A percentile compares a stretch with the other conserved stretches of the same genome.
Conservation (phyloP, 2,888 invertebrate genomes). For the Linyphia triangularis region DNA sequence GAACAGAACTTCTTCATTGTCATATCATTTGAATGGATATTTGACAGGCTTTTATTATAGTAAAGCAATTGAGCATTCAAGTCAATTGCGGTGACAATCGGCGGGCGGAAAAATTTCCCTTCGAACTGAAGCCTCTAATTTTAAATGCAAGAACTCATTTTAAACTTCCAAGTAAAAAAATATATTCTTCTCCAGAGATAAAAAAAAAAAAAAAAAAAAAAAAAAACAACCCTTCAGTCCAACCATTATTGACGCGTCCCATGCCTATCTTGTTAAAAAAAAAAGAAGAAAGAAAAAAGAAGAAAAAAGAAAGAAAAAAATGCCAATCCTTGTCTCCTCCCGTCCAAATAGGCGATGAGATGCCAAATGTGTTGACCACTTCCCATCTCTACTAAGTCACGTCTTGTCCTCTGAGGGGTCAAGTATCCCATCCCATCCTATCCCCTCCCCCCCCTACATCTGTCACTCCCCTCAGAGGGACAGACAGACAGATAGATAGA, state of each 20-base stretch:
- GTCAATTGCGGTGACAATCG: too few species aligned
- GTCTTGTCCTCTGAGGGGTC: constrained; percentile 70
- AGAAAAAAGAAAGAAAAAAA: background rate
- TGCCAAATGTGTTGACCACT: constrained; percentile 67
- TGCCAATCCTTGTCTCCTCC: background rate
- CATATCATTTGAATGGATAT: too few species aligned
- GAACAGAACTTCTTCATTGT: too few species aligned
- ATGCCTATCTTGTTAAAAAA: background rate
- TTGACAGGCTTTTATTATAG: too few species aligned
- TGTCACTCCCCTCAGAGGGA: constrained; percentile 36
- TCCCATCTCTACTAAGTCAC: constrained; percentile 56
- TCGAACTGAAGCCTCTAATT: too few species aligned
- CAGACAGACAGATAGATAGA: constrained; percentile 9
- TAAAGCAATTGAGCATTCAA: too few species aligned
- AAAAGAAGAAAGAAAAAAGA: background rate
- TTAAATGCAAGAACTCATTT: too few species aligned
- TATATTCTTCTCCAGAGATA: too few species aligned
- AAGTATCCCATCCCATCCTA: constrained; percentile 51
- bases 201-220: too few species aligned
- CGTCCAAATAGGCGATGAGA: constrained; percentile 45
- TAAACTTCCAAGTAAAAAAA: too few species aligned
- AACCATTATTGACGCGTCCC: background rate
- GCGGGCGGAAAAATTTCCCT: too few species aligned
- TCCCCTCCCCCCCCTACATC: constrained; percentile 32
- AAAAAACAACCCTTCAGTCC: background rate